Evolutionary conservation across 2,888 invertebrate genomes (phyloP).

Genomic region (Scrobipalpa costella): DNA sequence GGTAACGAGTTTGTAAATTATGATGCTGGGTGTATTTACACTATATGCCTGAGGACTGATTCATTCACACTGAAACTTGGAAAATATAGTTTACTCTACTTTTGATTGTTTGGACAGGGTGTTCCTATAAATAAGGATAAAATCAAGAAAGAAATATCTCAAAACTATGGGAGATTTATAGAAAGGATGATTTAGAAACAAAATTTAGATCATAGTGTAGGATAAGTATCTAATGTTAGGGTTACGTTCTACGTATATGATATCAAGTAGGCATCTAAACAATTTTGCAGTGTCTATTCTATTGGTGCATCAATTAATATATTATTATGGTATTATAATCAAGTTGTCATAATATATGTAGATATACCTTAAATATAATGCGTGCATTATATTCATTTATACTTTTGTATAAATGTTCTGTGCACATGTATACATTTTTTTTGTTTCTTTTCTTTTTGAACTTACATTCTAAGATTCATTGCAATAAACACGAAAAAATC

Average conservation of each 20-base stretch:
- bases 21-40: too few relatives aligned
- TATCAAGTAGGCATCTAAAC: slow-evolving; percentile 17
- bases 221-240: slow-evolving; percentile 12
- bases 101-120: background rate
- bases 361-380: slow-evolving; percentile 46
- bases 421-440: slow-evolving; percentile 74
- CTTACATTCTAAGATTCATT: slow-evolving; percentile 52
- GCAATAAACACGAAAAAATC: slow-evolving; percentile 47
- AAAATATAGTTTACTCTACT: background rate
- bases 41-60: background rate
- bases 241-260: slow-evolving; percentile 14
- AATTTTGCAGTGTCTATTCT: slow-evolving; percentile 30
- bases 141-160: background rate
- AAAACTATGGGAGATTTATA: background rate
- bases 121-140: background rate
- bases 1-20: too few relatives aligned
- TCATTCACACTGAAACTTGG: background rate
- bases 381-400: slow-evolving; percentile 61
- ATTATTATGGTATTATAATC: slow-evolving; percentile 32
- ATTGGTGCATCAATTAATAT: slow-evolving; percentile 31
- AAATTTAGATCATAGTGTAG: background rate
- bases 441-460: slow-evolving; percentile 69
- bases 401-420: slow-evolving; percentile 64
- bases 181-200: background rate
- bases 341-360: slow-evolving; percentile 36